phyloP scores from a whole-genome alignment of 2,797 vertebrate species.

The Iguana delicatissima region DNA sequence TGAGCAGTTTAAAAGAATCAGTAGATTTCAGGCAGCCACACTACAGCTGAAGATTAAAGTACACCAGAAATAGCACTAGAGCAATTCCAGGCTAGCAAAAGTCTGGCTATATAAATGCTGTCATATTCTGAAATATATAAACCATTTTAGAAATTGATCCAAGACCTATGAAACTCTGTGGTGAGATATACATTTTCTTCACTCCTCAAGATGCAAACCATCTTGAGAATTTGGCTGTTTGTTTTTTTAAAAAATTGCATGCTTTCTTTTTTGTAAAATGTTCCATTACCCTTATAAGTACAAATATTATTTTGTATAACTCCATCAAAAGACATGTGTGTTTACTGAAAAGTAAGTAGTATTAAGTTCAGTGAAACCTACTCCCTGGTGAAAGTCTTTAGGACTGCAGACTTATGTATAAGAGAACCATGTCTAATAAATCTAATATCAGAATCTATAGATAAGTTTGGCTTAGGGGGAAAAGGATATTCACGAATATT shows the following conservation, averaged over 20 bases:
- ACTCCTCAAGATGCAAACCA: neutral
- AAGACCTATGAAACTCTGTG: neutral
- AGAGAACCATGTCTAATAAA: neutral
- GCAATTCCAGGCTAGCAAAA: neutral
- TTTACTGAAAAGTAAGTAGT: neutral
- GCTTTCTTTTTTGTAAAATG: too few species aligned
- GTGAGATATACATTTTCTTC: neutral
- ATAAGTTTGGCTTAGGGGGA: too few species aligned
- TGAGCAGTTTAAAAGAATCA: neutral
- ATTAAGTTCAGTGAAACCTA: too few species aligned
- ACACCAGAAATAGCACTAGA: neutral
- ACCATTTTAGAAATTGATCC: neutral
- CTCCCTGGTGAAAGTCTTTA: neutral
- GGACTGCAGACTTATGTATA: neutral
- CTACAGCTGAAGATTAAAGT: fast-evolving
- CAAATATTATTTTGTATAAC: neutral
- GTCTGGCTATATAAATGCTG: neutral
- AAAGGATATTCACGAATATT: too few species aligned
- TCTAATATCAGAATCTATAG: too few species aligned
- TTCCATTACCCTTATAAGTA: neutral
- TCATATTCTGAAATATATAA: neutral
- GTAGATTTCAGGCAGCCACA: neutral
- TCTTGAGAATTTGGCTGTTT: neutral
- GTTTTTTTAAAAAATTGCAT: neutral
- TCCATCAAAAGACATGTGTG: neutral